Evolutionary conservation across 2,888 invertebrate genomes (phyloP), one percentile per base, ranked within the genome.

Genomic region (Philereme vetulata): DNA sequence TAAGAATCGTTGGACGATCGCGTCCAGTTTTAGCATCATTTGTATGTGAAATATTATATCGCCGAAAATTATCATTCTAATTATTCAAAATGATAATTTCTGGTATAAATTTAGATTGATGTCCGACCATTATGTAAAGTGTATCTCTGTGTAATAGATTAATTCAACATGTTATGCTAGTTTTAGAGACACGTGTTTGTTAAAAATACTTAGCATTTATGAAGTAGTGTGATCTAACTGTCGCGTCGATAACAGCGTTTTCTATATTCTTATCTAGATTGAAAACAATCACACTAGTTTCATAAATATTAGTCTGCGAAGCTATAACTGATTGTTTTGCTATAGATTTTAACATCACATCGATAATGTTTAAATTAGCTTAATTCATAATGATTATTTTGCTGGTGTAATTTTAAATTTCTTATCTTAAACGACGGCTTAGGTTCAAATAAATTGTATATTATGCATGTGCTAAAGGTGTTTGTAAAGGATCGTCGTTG

Each of bases 401-500:
- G 90, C 90, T 78, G 77, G 77, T 88, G 86, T 87, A 85, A 82
- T 53, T 34, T 33, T 8, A 46, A 34, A 34, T 80, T 84, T 81
- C 72, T 64, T 76, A 71, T 75, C 74, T 76, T 74, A 85, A 74
- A 82, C 81, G 79, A 80, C 71, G 74, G 55, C 58, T 74, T 76
- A 78, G 68, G 66, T 72, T 68, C 66, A 68, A 65, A 72, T 75
- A 71, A 72, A 68, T 80, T 85, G 81, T 86, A 62, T 79, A 81
- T 76, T 78, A 79, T 80, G 75, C 70, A 80, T 75, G 73, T 75
- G 72, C 74, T 72, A 76, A 75, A 76, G 70, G 77, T 90, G 88
- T 89, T 88, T 90, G 75, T 74, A 76, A 83, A 87, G 88, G 91
- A 92, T 91, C 91, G 91, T 92, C 91, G 91, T 90, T 87, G 91